Conservation (phyloP, 2,797 vertebrate genomes). For the Steatocranus sp. region DNA sequence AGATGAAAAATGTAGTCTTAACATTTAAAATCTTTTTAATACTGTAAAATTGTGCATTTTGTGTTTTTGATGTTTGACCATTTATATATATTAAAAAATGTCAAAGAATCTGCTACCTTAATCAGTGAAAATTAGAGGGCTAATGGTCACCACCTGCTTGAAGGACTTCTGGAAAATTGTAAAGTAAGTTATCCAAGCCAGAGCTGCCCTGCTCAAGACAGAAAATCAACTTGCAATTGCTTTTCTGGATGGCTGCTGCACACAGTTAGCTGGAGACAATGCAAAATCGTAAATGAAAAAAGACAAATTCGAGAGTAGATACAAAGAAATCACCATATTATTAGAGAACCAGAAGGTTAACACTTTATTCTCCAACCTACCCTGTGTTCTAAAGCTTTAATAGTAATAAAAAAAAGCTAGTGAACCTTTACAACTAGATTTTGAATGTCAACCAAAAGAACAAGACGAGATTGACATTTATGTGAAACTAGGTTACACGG, state of each 20-base stretch:
- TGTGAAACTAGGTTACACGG: neutral
- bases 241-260: neutral
- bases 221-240: neutral
- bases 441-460: neutral
- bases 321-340: neutral
- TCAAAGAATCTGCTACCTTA: neutral
- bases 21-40: neutral
- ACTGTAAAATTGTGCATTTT: neutral
- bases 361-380: neutral
- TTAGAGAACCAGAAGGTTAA: neutral
- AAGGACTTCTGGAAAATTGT: neutral
- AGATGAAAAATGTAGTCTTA: neutral
- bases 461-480: neutral
- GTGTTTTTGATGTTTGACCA: neutral
- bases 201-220: neutral
- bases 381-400: neutral
- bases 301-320: neutral
- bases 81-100: neutral
- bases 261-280: neutral
- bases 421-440: neutral
- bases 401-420: neutral
- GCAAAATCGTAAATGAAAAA: neutral
- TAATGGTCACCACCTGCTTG: neutral
- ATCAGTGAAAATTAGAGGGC: neutral
- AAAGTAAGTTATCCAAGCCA: neutral